phyloP scores from a whole-genome alignment of 2,888 invertebrate genomes.

The Macrophya annulata region DNA sequence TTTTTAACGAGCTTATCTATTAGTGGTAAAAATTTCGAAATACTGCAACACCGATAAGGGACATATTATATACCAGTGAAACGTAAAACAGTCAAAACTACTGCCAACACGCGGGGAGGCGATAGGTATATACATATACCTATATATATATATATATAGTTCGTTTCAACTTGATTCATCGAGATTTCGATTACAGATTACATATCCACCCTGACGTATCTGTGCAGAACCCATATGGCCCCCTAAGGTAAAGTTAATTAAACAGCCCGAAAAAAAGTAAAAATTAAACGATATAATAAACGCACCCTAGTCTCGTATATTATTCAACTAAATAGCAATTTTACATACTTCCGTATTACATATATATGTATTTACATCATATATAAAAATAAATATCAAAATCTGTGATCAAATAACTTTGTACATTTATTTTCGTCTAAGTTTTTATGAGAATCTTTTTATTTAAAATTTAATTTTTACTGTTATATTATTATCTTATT shows the following conservation, averaged over 20 bases:
- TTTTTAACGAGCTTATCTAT: no score
- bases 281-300: conserved; percentile 19
- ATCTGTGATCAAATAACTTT: not conserved
- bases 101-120: not conserved
- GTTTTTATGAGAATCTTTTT: not conserved
- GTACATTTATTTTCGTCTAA: not conserved
- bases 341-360: not conserved
- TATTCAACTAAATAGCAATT: conserved; percentile 12
- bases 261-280: not conserved
- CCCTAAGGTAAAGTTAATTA: conserved; percentile 46
- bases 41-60: not conserved
- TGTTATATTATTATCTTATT: not conserved
- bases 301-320: conserved; percentile 7
- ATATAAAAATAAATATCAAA: not conserved
- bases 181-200: conserved; percentile 53
- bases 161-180: conserved; percentile 35
- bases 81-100: not conserved
- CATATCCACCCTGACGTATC: conserved; percentile 18
- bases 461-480: not conserved
- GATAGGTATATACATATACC: not conserved
- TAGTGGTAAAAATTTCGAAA: no score
- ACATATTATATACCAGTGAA: not conserved
- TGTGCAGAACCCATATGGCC: conserved; percentile 36
- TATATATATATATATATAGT: not conserved
- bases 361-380: not conserved